A percentile compares a stretch with the other conserved stretches of the same genome.
Conservation (phyloP, 2,113 vertebrate genomes). For the Rhea americana region DNA sequence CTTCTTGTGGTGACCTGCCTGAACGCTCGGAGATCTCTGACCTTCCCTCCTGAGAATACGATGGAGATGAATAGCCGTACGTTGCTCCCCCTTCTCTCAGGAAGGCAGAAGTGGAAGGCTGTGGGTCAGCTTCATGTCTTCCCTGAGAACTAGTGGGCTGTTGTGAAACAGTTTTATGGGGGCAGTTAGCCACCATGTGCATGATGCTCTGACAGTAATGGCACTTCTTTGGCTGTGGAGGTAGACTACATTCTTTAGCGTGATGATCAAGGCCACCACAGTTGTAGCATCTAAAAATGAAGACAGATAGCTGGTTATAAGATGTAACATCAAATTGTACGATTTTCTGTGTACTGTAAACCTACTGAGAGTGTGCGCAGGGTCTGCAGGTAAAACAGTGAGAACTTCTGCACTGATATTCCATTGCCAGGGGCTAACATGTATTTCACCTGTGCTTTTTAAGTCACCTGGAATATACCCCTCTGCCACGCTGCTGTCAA, state of each 20-base stretch:
- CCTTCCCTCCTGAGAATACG: slow-evolving; percentile 75
- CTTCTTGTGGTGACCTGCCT: slow-evolving; percentile 85
- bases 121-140: slow-evolving; percentile 83
- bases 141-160: slow-evolving; percentile 85
- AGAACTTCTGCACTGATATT: accelerated
- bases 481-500: background rate
- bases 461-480: background rate
- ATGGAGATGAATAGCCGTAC: slow-evolving; percentile 64
- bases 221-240: slow-evolving; percentile 90
- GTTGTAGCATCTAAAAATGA: slow-evolving; percentile 83
- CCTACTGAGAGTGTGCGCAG: accelerated
- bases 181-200: slow-evolving; percentile 88
- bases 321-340: accelerated
- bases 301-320: background rate
- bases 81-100: slow-evolving; percentile 76
- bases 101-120: slow-evolving; percentile 79
- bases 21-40: slow-evolving; percentile 75
- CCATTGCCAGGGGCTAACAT: accelerated
- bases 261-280: slow-evolving; percentile 87
- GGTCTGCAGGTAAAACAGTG: accelerated
- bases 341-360: background rate
- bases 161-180: slow-evolving; percentile 77
- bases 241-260: slow-evolving; percentile 86
- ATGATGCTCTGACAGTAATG: slow-evolving; percentile 88
- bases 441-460: background rate